Evolutionary conservation across 2,888 invertebrate genomes (phyloP).

Genomic region (Cephus pygmeus): DNA sequence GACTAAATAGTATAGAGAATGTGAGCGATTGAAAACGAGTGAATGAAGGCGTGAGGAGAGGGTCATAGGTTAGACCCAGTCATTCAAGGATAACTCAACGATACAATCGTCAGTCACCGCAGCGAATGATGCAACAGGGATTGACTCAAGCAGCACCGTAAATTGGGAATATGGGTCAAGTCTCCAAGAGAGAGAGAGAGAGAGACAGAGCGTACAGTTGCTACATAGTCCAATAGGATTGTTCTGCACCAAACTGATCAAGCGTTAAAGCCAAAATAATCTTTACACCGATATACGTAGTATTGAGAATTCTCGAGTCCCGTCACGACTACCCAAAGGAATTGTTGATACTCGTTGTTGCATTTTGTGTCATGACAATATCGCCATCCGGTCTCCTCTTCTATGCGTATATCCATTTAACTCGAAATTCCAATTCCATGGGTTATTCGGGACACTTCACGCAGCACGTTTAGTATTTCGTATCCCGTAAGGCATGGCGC

Average conservation of each 20-base stretch:
- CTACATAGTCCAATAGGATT: not conserved
- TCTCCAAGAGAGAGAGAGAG: not conserved
- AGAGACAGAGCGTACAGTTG: not conserved
- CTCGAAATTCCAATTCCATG: not conserved
- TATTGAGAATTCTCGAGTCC: not conserved
- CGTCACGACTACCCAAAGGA: not conserved
- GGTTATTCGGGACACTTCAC: not conserved
- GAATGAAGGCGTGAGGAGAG: not conserved
- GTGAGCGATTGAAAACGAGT: not conserved
- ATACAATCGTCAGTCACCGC: not conserved
- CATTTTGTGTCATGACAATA: not conserved
- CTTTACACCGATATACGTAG: not conserved
- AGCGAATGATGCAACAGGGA: slow-evolving; percentile 4
- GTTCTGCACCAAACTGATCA: not conserved
- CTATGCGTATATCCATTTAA: not conserved
- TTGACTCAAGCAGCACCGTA: not conserved
- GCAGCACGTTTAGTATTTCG: not conserved
- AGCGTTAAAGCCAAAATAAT: not conserved
- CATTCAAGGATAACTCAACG: slow-evolving; percentile 11
- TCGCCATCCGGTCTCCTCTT: not conserved
- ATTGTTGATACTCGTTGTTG: not conserved
- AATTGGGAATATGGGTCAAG: slow-evolving; percentile 4
- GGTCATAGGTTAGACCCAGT: slow-evolving; percentile 5
- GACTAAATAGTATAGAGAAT: not conserved
- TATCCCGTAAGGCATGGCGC: not conserved